Evolutionary conservation across 2,113 vertebrate species (phyloP).

Genomic region (Etheostoma cragini): DNA sequence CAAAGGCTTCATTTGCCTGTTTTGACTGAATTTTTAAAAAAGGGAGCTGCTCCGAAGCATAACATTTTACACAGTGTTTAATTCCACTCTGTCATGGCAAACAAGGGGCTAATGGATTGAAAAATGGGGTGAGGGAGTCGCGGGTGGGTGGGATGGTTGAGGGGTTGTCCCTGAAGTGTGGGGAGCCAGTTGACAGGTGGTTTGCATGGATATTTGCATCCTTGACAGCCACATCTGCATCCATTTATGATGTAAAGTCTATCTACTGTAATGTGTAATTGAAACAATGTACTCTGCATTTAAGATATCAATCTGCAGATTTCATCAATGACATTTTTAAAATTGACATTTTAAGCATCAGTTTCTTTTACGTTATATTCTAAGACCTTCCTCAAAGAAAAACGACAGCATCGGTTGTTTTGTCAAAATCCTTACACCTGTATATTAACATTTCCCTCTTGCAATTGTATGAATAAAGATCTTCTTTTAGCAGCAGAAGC

Average conservation of each 20-base stretch:
- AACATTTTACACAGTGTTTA: slow-evolving; percentile 75
- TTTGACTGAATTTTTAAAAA: slow-evolving; percentile 69
- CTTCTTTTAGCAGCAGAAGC: neutral
- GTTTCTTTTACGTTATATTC: neutral
- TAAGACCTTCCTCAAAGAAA: neutral
- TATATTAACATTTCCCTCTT: neutral
- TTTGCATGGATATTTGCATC: slow-evolving; percentile 35
- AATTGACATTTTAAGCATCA: neutral
- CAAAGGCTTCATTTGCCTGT: slow-evolving; percentile 78
- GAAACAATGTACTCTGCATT: neutral
- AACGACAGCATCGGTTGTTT: neutral
- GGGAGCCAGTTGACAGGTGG: slow-evolving; percentile 29
- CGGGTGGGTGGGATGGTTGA: slow-evolving; percentile 20
- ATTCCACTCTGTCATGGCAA: slow-evolving; percentile 74
- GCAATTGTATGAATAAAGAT: neutral
- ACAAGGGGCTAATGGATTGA: slow-evolving; percentile 71
- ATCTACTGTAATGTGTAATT: slow-evolving; percentile 3
- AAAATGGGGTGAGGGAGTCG: slow-evolving; percentile 40
- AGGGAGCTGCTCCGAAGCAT: slow-evolving; percentile 63
- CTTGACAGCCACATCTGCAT: slow-evolving; percentile 4
- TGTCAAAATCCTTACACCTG: neutral
- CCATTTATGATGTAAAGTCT: neutral
- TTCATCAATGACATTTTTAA: neutral
- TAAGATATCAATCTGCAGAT: neutral
- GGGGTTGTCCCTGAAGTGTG: slow-evolving; percentile 49